Conservation (phyloP, 2,113 vertebrate genomes). For the Crotalus helleri region DNA sequence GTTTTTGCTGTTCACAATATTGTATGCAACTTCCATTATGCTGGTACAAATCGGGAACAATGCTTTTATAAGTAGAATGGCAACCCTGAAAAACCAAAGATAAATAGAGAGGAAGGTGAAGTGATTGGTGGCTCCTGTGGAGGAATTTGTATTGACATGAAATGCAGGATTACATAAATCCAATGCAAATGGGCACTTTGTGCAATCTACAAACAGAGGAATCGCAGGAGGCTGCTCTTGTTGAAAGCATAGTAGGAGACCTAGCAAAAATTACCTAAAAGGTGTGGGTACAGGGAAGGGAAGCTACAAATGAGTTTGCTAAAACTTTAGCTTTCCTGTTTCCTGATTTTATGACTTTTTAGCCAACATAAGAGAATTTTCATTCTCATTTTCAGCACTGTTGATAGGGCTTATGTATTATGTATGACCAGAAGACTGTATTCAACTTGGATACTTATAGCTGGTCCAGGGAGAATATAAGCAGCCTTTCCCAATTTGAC, state of each 20-base stretch:
- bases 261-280: background rate
- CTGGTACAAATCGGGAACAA: background rate
- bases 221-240: background rate
- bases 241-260: background rate
- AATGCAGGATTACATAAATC: background rate
- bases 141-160: background rate
- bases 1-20: background rate
- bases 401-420: background rate
- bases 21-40: constrained; percentile 17
- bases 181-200: background rate
- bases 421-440: background rate
- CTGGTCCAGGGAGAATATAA: background rate
- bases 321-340: background rate
- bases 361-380: background rate
- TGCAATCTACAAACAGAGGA: background rate
- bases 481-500: background rate
- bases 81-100: background rate
- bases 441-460: background rate
- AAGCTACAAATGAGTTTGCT: background rate
- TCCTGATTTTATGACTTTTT: background rate
- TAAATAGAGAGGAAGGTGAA: background rate
- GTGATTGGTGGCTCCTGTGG: background rate
- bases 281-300: background rate
- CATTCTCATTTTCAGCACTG: background rate
- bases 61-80: constrained; percentile 6